A percentile compares a stretch with the other conserved stretches of the same genome.
phyloP scores from a whole-genome alignment of 2,113 vertebrate genomes.

The Mesembrinibis cayennensis region DNA sequence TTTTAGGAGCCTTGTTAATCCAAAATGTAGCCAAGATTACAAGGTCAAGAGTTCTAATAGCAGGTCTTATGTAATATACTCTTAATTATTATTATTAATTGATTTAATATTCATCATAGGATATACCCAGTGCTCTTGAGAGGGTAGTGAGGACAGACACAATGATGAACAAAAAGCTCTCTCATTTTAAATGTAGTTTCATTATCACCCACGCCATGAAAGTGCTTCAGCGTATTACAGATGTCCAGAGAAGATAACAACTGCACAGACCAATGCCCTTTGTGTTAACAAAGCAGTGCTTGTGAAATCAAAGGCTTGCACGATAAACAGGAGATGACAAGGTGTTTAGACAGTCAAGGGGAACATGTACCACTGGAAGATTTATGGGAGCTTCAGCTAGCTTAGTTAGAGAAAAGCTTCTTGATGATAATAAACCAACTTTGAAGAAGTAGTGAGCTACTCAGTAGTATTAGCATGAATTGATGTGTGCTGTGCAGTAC shows the following conservation, averaged over 20 bases:
- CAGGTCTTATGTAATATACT: background rate
- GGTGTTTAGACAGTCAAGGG: background rate
- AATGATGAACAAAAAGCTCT: background rate
- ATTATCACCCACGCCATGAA: background rate
- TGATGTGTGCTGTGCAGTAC: background rate
- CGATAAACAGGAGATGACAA: background rate
- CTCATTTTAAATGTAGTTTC: background rate
- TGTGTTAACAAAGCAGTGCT: background rate
- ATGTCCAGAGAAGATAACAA: background rate
- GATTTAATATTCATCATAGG: background rate
- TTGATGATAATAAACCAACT: background rate
- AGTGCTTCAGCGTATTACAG: background rate
- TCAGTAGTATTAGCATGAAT: slow-evolving; percentile 13
- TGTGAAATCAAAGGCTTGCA: background rate
- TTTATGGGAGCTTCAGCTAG: background rate
- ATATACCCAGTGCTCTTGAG: background rate
- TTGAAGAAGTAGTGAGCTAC: background rate
- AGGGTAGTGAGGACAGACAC: background rate
- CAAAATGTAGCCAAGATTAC: background rate
- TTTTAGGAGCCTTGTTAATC: background rate
- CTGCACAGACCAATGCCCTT: background rate
- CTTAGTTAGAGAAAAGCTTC: slow-evolving; percentile 20
- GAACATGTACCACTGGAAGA: background rate
- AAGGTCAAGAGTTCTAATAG: background rate
- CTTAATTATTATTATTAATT: background rate